Evolutionary conservation across 2,797 vertebrate species (phyloP).

Genomic region (Pteropus rufus): DNA sequence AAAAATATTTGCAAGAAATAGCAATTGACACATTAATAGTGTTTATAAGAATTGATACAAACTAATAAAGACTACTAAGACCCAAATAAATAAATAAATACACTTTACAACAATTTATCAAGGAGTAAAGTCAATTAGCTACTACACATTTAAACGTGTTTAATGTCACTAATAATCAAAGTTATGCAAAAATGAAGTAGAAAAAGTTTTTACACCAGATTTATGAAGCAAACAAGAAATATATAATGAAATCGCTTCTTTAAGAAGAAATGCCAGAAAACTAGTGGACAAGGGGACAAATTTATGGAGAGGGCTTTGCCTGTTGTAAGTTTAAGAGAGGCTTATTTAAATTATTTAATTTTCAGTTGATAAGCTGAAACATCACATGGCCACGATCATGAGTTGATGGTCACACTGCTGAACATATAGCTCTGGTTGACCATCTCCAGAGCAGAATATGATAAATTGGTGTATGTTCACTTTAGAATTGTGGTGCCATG

Average conservation of each 20-base stretch:
- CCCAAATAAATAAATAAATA: background rate
- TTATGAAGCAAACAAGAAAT: conserved; percentile 4
- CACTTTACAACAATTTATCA: background rate
- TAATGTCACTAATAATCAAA: background rate
- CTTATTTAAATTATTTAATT: conserved; percentile 5
- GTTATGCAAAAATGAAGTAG: background rate
- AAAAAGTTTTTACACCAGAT: background rate
- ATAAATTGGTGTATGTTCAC: background rate
- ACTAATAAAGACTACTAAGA: conserved; percentile 32
- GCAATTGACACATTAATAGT: background rate
- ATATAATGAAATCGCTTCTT: background rate
- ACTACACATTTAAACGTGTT: background rate
- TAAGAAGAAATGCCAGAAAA: background rate
- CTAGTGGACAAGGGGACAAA: background rate
- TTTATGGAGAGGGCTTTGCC: background rate
- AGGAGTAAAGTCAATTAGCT: background rate
- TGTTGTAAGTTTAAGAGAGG: background rate
- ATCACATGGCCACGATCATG: background rate
- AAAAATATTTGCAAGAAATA: conserved; percentile 26
- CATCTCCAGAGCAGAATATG: background rate
- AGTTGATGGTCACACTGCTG: background rate
- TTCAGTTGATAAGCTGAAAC: background rate
- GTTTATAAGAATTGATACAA: background rate
- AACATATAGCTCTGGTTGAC: background rate
- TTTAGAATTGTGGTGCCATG: background rate